phyloP scores from a whole-genome alignment of 2,113 vertebrate genomes.

The Calyptommatus sinebrachiatus region DNA sequence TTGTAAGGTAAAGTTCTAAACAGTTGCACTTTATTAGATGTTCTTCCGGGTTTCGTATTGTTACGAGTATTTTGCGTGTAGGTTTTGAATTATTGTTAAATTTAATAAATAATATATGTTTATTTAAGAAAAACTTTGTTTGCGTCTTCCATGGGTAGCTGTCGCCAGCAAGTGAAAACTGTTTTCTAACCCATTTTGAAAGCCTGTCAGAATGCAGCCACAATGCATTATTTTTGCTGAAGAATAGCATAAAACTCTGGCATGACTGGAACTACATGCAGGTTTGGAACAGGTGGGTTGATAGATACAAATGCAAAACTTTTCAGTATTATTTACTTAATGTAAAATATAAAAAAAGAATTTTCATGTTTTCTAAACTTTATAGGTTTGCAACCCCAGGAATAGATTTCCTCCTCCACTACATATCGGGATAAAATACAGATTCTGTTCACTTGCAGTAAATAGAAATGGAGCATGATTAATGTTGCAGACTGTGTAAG shows the following conservation, averaged over 20 bases:
- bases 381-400: conserved; percentile 2
- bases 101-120: too few species aligned
- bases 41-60: too few species aligned
- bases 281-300: conserved; percentile 24
- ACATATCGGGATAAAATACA: conserved; percentile 23
- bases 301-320: neutral
- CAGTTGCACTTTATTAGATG: too few species aligned
- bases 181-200: too few species aligned
- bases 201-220: too few species aligned
- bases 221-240: neutral
- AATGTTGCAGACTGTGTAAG: neutral
- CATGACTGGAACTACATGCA: conserved; percentile 1
- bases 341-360: neutral
- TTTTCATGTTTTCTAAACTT: conserved; percentile 33
- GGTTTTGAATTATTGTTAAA: too few species aligned
- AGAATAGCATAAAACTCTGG: conserved; percentile 15
- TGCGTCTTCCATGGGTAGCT: too few species aligned
- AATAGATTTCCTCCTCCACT: neutral
- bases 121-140: too few species aligned
- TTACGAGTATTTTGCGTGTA: too few species aligned
- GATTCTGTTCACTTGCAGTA: conserved; percentile 34
- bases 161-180: too few species aligned
- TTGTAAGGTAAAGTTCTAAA: too few species aligned
- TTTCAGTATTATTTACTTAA: conserved; percentile 19
- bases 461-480: conserved; percentile 15